These are phyloP conservation scores for Nesometra sesokonis DNA, from an alignment of 35 echinoderm and acorn worm genomes.

Conservation along the genomic window DNA sequence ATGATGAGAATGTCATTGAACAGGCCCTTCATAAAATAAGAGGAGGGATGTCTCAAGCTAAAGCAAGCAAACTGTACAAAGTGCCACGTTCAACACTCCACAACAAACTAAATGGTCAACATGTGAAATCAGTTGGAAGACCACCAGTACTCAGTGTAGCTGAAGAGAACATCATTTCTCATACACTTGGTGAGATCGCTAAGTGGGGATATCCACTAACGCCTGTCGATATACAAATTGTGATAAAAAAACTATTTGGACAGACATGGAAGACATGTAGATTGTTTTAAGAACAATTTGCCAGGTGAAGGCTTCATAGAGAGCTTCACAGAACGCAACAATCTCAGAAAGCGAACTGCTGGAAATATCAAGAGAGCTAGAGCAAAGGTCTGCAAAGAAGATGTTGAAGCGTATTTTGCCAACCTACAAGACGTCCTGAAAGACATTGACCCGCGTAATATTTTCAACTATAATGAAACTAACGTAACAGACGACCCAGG, in stretches of 20 bases:
- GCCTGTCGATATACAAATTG: background rate
- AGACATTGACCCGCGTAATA: background rate
- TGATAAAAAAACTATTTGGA: slow-evolving; percentile 18
- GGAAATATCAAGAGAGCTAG: slow-evolving; percentile 9
- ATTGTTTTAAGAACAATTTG: background rate
- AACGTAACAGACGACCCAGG: slow-evolving; percentile 23
- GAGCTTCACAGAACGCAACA: slow-evolving; percentile 1
- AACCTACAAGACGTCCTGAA: slow-evolving; percentile 12
- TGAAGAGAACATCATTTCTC: slow-evolving; percentile 1
- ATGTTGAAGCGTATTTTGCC: slow-evolving; percentile 9
- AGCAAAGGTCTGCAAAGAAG: background rate
- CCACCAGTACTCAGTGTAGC: background rate
- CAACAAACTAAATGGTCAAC: background rate
- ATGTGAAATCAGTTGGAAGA: too few species aligned
- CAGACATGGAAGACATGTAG: background rate
- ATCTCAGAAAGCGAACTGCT: background rate
- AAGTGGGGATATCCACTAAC: slow-evolving; percentile 7
- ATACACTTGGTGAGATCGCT: slow-evolving; percentile 5
- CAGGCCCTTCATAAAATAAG: too few species aligned
- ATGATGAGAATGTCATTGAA: too few species aligned
- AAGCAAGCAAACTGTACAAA: slow-evolving; percentile 16
- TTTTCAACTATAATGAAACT: slow-evolving; percentile 28
- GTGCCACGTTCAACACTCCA: slow-evolving; percentile 2
- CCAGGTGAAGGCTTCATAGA: slow-evolving; percentile 8
- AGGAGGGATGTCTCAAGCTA: slow-evolving; percentile 10